phyloP scores from a whole-genome alignment of 2,113 vertebrate species.

The Balaenoptera acutorostrata region DNA sequence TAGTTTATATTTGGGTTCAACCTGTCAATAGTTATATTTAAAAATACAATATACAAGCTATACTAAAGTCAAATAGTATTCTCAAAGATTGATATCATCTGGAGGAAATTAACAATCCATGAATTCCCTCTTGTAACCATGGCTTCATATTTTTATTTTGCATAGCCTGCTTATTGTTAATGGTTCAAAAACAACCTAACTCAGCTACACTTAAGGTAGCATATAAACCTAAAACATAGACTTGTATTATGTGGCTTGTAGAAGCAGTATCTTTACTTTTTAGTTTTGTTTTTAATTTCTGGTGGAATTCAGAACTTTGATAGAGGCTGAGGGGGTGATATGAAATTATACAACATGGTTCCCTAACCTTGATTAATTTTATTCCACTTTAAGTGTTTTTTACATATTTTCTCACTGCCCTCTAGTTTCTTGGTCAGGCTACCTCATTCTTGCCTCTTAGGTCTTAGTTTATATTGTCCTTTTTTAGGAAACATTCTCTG shows the following conservation, averaged over 20 bases:
- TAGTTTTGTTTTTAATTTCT: not conserved
- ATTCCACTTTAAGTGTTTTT: not conserved
- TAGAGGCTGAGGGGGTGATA: not conserved
- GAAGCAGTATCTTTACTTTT: not conserved
- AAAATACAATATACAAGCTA: not conserved
- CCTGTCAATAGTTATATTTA: conserved; percentile 1
- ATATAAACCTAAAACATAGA: not conserved
- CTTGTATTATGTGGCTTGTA: not conserved
- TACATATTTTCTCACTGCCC: fast-evolving
- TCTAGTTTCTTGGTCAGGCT: not conserved
- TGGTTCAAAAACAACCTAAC: not conserved
- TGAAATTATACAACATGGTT: fast-evolving
- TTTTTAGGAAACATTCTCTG: not conserved
- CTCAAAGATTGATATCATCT: not conserved
- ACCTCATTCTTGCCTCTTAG: not conserved
- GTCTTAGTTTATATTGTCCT: not conserved
- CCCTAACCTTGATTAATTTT: not conserved
- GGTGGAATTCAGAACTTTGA: not conserved
- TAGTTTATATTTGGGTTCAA: not conserved
- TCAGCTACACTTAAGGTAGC: not conserved
- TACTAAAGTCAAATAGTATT: not conserved
- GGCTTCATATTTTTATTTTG: not conserved
- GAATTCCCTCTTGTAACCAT: not conserved
- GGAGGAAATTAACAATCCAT: not conserved
- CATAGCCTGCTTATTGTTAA: not conserved